Base-by-base conservation (phyloP, 2,797 vertebrate species). In the Neosilurus hyrtlii region DNA sequence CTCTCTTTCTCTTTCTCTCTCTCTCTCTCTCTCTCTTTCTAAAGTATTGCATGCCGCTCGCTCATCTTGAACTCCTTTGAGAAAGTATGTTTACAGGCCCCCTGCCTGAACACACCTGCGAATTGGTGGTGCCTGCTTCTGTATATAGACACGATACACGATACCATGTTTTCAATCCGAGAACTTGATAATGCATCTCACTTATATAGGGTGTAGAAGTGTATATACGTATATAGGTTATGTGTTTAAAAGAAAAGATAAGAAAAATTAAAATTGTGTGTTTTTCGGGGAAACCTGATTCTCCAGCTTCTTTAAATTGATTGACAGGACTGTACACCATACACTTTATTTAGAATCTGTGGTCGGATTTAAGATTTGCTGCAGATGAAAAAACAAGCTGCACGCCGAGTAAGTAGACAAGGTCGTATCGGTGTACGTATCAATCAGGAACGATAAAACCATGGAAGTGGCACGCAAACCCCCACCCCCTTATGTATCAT, bases 111-210 rank as follows among this genome's bases (percentile, higher is more conserved):
- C 20, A 54, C 74, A 80, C 37, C 49, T 80, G 56, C 12, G 22
- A 79, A 77, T 80, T 51, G 83, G 81, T 81, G 85, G 83, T 82
- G 84, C 82, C 83, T 89, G 85, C 83, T 16, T 86, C 74, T 87
- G 85, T 87, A 86, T 74, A 87, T 84, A 84, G 79, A 86, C 79
- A 83, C 73, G 66, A 66, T 79, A 78, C 82, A 82, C 43, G 43
- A 43, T 43, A 75, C 82, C 75, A 35, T 80, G 78, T 85, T 86
- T 82, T 84, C 76, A 84, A 61, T 68, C 79, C 15, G 75, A 61
- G 68, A 86, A 81, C 61, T 82, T 71, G 66, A 80, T 86, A 54
- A 87, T 73, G 78, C 62, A 73, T 81, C 86, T 84, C 77, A 81
- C 80, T 75, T 72, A 79, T 61, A 73, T 70, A 85, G 82, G 86